Conservation (phyloP, 2,113 vertebrate genomes). For the Pelobates fuscus region DNA sequence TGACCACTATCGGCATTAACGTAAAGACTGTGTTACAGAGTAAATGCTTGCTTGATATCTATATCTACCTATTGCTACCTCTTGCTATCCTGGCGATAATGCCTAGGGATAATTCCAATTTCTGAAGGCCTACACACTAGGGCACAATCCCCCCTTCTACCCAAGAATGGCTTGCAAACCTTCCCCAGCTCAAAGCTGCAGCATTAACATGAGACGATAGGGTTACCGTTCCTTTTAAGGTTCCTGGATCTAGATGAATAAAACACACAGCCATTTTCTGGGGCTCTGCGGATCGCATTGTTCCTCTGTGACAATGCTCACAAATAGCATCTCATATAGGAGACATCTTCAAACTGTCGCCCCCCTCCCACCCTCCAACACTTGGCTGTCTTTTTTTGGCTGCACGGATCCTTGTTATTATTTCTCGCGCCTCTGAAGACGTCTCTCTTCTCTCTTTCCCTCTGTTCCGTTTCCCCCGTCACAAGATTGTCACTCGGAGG, state of each 20-base stretch:
- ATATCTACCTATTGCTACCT: no score
- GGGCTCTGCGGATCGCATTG: conserved; percentile 42
- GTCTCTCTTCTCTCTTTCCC: conserved; percentile 46
- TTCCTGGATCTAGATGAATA: conserved; percentile 48
- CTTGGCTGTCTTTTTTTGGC: conserved; percentile 48
- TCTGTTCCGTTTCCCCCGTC: conserved; percentile 45
- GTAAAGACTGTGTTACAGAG: no score
- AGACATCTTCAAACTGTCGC: conserved; percentile 45
- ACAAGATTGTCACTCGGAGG: conserved; percentile 47
- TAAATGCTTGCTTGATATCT: no score
- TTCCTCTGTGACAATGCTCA: conserved; percentile 51
- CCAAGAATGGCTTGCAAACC: background rate
- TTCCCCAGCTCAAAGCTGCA: conserved; percentile 8
- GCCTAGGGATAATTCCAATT: no score
- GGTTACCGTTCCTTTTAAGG: conserved; percentile 41
- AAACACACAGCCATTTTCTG: conserved; percentile 44
- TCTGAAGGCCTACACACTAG: background rate
- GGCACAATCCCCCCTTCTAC: background rate
- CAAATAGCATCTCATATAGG: conserved; percentile 47
- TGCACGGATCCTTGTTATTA: conserved; percentile 49
- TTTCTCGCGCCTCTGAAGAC: conserved; percentile 49
- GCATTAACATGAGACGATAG: conserved; percentile 41
- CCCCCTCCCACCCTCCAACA: conserved; percentile 33
- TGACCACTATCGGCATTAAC: no score
- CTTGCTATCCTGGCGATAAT: no score